Evolutionary conservation across 1,140 invertebrate species (phyloP).

Genomic region (Lutraria rhynchaena): DNA sequence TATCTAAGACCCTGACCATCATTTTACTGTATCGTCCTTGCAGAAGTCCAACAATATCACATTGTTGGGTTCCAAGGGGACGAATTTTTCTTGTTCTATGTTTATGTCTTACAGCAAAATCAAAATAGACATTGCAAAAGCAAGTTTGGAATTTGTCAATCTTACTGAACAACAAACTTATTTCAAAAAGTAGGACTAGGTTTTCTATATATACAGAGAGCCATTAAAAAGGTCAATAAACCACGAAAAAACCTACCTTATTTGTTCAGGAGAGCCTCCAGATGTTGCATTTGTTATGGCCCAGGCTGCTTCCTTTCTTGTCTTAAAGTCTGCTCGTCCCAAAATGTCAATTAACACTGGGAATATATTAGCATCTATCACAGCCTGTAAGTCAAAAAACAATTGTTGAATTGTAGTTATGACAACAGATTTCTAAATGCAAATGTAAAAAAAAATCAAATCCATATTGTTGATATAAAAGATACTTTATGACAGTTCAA

Average conservation of each 20-base stretch:
- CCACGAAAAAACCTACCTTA: conserved; percentile 85
- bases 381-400: no score
- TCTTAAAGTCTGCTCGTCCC: conserved; percentile 96
- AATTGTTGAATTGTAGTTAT: no score
- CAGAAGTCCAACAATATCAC: conserved; percentile 13
- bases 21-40: conserved; percentile 10
- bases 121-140: no score
- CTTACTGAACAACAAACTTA: no score
- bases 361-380: conserved; percentile 98
- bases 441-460: no score
- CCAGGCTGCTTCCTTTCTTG: conserved; percentile 98
- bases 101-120: no score
- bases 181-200: no score
- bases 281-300: conserved; percentile 99
- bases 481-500: no score
- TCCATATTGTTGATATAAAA: no score
- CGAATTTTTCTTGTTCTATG: neutral
- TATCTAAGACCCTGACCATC: neutral
- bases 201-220: no score
- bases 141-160: no score
- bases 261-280: conserved; percentile 96
- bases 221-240: neutral
- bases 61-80: conserved; percentile 26
- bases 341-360: conserved; percentile 95
- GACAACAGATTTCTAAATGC: no score